Percentiles rank a stretch among this genome's conserved stretches.
Conservation (phyloP, 37 sponge, comb jelly and placozoan species). For the Beroe forskalii region DNA sequence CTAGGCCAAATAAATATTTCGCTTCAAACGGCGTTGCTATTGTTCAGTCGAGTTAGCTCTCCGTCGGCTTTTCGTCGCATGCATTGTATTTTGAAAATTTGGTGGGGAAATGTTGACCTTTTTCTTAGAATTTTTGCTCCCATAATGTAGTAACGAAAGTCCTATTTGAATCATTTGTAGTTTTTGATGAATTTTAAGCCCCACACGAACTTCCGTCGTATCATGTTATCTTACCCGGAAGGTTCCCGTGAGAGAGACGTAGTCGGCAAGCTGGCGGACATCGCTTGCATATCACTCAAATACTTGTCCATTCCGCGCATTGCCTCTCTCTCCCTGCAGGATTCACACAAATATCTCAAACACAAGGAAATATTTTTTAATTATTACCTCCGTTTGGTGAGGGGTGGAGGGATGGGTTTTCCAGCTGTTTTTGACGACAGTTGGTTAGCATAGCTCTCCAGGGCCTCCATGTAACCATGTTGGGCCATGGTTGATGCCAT, state of each 20-base stretch:
- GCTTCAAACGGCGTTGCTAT: no score
- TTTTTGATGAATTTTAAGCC: no score
- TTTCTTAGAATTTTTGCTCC: background rate
- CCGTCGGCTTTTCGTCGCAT: no score
- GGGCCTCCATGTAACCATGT: background rate
- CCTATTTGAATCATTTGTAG: no score
- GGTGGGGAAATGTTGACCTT: background rate
- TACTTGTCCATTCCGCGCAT: background rate
- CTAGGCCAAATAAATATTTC: no score
- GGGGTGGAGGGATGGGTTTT: slow-evolving; percentile 25
- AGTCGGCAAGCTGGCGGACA: no score
- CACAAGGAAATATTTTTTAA: background rate
- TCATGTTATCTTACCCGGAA: no score
- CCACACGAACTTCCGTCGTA: no score
- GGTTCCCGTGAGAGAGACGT: no score
- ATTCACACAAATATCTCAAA: background rate
- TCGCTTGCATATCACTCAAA: background rate
- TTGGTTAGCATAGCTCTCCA: background rate
- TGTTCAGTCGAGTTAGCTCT: no score
- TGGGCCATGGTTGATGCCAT: no score
- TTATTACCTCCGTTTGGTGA: background rate
- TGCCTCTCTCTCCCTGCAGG: background rate
- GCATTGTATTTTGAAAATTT: background rate
- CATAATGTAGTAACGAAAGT: no score
- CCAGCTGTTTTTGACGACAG: background rate